These are phyloP conservation scores for Xyliphius kryptos DNA, from an alignment of 2,113 vertebrate species.

Conservation along the genomic window DNA sequence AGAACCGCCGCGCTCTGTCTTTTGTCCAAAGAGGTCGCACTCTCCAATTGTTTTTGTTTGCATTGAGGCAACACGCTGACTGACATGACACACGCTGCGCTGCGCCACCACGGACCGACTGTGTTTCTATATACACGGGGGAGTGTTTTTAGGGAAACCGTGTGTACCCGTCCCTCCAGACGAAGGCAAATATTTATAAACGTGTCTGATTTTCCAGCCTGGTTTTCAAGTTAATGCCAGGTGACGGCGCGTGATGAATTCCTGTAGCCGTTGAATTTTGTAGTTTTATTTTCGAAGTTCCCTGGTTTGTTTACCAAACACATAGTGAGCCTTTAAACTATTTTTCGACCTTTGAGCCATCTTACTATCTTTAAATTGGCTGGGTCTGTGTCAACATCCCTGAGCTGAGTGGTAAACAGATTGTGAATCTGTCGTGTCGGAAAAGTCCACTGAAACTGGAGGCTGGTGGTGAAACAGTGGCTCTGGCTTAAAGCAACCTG, in stretches of 20 bases:
- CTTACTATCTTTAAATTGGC: no score
- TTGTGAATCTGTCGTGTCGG: not conserved
- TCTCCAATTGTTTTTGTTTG: not conserved
- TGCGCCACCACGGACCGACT: not conserved
- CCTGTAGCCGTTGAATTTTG: no score
- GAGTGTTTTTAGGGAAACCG: not conserved
- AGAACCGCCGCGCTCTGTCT: no score
- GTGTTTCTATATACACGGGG: not conserved
- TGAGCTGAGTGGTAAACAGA: not conserved
- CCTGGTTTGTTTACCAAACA: no score
- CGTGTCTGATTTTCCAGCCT: constrained; percentile 3
- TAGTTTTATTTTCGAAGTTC: no score
- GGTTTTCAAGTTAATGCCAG: not conserved
- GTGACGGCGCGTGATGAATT: no score
- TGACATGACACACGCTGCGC: not conserved
- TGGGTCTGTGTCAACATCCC: not conserved
- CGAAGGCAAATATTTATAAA: constrained; percentile 21
- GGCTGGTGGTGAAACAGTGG: not conserved
- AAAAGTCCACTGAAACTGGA: not conserved
- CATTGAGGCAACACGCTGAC: not conserved
- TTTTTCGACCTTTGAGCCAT: no score
- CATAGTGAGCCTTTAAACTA: no score
- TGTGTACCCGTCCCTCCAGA: constrained; percentile 1
- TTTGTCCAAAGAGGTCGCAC: not conserved
- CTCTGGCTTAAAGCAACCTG: no score